phyloP scores from a whole-genome alignment of 2,113 vertebrate species.

The Cynopterus brachyotis region DNA sequence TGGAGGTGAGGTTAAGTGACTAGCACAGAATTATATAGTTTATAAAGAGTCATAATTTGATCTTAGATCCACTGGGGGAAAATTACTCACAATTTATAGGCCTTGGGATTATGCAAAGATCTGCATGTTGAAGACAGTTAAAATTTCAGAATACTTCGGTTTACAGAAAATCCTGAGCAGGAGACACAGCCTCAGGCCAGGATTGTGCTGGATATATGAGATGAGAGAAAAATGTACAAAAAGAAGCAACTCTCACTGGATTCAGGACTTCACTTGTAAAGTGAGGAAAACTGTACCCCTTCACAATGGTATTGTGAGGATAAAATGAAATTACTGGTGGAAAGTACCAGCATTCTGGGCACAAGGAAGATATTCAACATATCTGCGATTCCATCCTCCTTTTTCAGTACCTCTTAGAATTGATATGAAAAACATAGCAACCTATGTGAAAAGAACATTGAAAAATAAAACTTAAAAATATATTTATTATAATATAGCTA shows the following conservation, averaged over 20 bases:
- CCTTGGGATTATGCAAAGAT: slow-evolving; percentile 10
- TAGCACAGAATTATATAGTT: background rate
- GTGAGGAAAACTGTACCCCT: background rate
- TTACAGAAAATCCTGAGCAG: slow-evolving; percentile 5
- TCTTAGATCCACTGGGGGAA: background rate
- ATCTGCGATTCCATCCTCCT: background rate
- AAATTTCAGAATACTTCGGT: slow-evolving; percentile 37
- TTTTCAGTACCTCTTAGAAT: background rate
- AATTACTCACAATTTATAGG: background rate
- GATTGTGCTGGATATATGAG: background rate
- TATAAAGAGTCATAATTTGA: background rate
- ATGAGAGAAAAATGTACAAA: slow-evolving; percentile 1
- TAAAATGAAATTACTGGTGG: background rate
- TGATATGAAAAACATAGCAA: slow-evolving; percentile 34
- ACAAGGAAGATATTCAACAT: background rate
- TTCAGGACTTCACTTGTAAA: background rate
- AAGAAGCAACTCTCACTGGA: background rate
- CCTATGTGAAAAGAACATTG: background rate
- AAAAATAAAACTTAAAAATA: background rate
- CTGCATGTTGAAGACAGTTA: background rate
- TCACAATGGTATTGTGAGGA: background rate
- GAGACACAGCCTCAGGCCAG: background rate
- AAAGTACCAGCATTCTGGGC: background rate
- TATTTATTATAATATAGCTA: too few relatives aligned
- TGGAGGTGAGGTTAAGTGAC: background rate